These are phyloP conservation scores for Cichlasoma orientale DNA, from an alignment of 2,797 vertebrate species.

Conservation along the genomic window DNA sequence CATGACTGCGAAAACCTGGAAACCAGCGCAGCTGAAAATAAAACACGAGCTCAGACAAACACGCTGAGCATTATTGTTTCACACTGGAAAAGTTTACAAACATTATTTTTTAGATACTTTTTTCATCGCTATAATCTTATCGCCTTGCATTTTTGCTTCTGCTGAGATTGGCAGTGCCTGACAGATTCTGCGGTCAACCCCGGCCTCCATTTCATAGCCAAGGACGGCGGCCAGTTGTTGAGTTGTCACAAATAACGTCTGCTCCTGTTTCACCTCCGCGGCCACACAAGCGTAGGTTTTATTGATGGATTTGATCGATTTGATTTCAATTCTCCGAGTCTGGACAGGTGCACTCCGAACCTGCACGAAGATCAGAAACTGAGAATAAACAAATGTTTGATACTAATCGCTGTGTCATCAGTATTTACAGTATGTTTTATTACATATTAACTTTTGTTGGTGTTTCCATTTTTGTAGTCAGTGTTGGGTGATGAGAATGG, in stretches of 20 bases:
- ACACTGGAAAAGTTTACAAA: background rate
- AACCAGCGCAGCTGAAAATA: background rate
- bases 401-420: background rate
- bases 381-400: too few relatives aligned
- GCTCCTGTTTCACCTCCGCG: background rate
- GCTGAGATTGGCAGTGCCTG: background rate
- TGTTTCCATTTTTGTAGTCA: background rate
- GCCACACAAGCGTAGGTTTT: accelerated
- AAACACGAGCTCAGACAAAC: background rate
- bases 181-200: accelerated
- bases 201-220: background rate
- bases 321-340: background rate
- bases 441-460: too few relatives aligned
- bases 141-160: accelerated
- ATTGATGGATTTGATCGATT: background rate
- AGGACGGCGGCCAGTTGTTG: background rate
- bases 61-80: background rate
- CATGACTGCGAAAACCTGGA: background rate
- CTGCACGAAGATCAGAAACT: background rate
- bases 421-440: background rate
- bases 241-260: background rate
- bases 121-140: background rate
- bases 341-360: background rate
- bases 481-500: background rate
- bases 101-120: background rate